These are phyloP conservation scores for Lycia hirtaria DNA, from an alignment of 2,888 invertebrate genomes.

Conservation along the genomic window DNA sequence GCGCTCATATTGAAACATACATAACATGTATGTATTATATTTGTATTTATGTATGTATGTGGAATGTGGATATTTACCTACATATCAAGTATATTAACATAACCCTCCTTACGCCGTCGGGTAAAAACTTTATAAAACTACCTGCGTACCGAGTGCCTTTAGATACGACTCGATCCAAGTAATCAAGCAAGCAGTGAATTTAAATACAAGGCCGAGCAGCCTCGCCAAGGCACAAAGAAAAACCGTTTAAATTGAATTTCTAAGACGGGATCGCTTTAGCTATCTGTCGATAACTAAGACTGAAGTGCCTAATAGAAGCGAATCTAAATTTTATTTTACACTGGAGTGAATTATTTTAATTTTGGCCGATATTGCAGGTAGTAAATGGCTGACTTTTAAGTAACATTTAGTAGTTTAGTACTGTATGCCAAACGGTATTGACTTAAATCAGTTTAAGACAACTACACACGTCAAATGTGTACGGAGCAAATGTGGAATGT, in stretches of 20 bases:
- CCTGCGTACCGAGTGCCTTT: not conserved
- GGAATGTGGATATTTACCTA: no score
- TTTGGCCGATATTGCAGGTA: not conserved
- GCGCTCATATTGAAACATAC: no score
- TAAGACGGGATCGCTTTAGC: conserved; percentile 16
- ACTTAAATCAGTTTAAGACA: no score
- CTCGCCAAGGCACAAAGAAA: conserved; percentile 23
- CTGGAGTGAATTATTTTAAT: not conserved
- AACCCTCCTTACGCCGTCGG: no score
- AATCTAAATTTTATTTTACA: not conserved
- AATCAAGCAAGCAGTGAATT: conserved; percentile 18
- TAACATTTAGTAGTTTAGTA: not conserved
- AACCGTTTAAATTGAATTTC: conserved; percentile 20
- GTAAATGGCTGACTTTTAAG: not conserved
- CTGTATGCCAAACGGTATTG: no score
- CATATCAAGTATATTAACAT: no score
- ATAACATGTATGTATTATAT: no score
- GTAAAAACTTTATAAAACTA: no score
- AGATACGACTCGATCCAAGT: conserved; percentile 14
- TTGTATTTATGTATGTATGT: no score
- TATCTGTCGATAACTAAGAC: conserved; percentile 17
- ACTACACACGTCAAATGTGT: no score
- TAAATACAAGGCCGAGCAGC: conserved; percentile 7
- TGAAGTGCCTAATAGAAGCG: conserved; percentile 8
- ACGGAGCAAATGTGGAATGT: no score